Evolutionary conservation across 1,140 invertebrate species (phyloP), one percentile per base, ranked within the genome.

Genomic region (Calosoma granatense): DNA sequence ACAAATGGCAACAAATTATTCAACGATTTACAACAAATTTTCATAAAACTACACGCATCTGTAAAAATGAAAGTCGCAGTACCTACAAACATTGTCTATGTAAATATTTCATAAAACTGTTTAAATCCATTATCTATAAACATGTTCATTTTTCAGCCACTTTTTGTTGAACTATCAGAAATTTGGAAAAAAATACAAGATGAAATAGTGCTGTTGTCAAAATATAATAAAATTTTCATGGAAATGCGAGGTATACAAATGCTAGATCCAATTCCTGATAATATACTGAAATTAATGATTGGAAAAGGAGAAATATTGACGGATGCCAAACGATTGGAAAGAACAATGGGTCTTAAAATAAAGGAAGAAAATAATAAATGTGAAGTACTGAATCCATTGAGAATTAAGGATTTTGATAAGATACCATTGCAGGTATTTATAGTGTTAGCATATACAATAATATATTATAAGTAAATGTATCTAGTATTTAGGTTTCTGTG

Each of bases 401-500:
- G 64, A 3, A 68, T 66, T 0, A 66, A 70, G 30, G 67, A 76
- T 58, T 73, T 76, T 41, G 69, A 77, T 15, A 68, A 73, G 55
- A 65, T 76, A 21, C 67, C 72, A 59, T 60, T 77, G 2, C 70
- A 78, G 62, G 73, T 77, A 63, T 53, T 26, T n/a, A 36, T 9
- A 9, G 26, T n/a, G n/a, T 36, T 9, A 36, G 26, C 6, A 36
- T 36, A n/a, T 6, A 36, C 6, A 36, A 6, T 6, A n/a, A 36
- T 36, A 36, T 9, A 6, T 36, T 6, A 36, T 6, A 36, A 36
- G n/a, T 6, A 36, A 9, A 36, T 36, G 6, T 36, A 36, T 36
- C n/a, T 51, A 86, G 83, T 84, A 79, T 66, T 65, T 83, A 60
- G 84, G 85, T 52, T 87, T 86, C 65, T 86, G 84, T 64, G 72